These are phyloP conservation scores for Zaprionus vittiger DNA, from an alignment of 1,140 invertebrate species.

Conservation along the genomic window DNA sequence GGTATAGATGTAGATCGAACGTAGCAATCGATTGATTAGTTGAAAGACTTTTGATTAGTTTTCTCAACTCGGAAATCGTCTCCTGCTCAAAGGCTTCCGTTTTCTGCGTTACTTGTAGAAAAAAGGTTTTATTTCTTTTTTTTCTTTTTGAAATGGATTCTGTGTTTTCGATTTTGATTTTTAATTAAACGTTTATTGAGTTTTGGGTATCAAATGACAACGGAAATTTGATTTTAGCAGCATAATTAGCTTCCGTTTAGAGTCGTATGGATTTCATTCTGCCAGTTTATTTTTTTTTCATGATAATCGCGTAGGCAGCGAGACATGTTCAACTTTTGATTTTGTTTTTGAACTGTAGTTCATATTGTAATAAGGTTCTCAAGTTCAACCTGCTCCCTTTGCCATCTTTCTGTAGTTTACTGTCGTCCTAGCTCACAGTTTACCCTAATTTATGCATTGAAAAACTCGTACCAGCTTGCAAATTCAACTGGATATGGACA, in stretches of 20 bases:
- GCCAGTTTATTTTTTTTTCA: no score
- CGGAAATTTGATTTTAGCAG: constrained; percentile 43
- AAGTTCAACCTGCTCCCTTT: not conserved
- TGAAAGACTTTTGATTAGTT: constrained; percentile 9
- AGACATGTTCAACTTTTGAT: no score
- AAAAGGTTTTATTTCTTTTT: not conserved
- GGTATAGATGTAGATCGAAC: not conserved
- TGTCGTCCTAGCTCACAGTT: constrained; percentile 1
- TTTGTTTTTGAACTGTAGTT: not conserved
- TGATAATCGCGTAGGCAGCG: no score
- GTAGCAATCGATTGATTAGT: constrained; percentile 14
- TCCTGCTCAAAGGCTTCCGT: not conserved
- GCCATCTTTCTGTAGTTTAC: not conserved
- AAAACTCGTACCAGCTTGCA: constrained; percentile 32
- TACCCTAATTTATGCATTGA: constrained; percentile 50
- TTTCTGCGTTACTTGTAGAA: not conserved
- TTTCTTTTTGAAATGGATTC: not conserved
- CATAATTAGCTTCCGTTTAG: constrained; percentile 51
- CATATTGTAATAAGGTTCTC: not conserved
- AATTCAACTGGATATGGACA: constrained; percentile 37
- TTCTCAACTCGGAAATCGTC: not conserved
- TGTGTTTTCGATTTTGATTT: constrained; percentile 11
- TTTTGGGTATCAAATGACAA: constrained; percentile 38
- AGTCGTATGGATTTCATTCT: not conserved
- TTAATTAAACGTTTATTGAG: constrained; percentile 10